These are phyloP conservation scores for Macrophya annulata DNA, from an alignment of 2,888 invertebrate genomes.

Conservation along the genomic window DNA sequence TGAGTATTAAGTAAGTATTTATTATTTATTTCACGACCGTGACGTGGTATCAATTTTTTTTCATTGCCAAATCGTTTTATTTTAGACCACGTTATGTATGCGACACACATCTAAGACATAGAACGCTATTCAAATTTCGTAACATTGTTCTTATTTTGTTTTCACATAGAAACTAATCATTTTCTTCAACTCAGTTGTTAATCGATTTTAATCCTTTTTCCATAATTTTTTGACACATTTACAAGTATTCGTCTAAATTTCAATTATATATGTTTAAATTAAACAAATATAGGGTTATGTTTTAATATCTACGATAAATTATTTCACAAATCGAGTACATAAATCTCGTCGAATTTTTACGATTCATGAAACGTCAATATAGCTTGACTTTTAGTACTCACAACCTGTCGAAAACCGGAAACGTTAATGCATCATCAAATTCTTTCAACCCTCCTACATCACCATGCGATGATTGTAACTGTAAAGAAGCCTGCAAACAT, in stretches of 20 bases:
- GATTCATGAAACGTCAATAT: conserved; percentile 16
- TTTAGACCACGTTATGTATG: background rate
- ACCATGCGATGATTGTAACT: conserved; percentile 3
- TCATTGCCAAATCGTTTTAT: background rate
- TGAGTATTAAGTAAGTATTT: background rate
- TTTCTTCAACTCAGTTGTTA: background rate
- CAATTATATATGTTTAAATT: background rate
- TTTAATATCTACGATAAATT: background rate
- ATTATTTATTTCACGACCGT: background rate
- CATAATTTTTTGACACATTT: background rate
- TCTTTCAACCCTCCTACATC: background rate
- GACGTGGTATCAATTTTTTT: background rate
- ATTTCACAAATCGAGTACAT: background rate
- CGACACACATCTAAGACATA: background rate
- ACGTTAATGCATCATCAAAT: background rate
- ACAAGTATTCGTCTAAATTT: background rate
- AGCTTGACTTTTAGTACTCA: background rate
- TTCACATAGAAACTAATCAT: background rate
- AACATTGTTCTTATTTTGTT: background rate
- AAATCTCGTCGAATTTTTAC: background rate
- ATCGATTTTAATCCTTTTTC: background rate
- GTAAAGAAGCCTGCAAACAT: conserved; percentile 13
- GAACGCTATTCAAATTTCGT: conserved; percentile 21
- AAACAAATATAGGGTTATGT: conserved; percentile 24
- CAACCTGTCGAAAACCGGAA: background rate